Percentiles rank a stretch among this genome's conserved stretches.
Evolutionary conservation across 1,140 invertebrate species (phyloP).

Genomic region (Odontomachus brunneus): DNA sequence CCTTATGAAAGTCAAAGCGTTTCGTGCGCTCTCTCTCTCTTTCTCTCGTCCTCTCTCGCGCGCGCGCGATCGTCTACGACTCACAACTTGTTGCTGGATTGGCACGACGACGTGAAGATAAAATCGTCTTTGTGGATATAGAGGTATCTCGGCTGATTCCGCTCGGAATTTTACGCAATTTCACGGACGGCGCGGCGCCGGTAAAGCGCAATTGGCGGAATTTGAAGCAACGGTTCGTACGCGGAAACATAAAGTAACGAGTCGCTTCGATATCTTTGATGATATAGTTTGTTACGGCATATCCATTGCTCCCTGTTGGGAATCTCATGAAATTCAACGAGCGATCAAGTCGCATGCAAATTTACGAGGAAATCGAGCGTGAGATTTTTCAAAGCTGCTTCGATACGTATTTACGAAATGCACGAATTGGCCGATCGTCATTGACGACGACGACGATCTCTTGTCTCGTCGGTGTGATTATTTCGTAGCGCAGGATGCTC

Average conservation of each 20-base stretch:
- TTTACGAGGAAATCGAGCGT: conserved; percentile 37
- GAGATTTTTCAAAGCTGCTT: conserved; percentile 45
- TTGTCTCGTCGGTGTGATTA: conserved; percentile 44
- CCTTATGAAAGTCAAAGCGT: conserved; percentile 60
- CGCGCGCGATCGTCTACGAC: conserved; percentile 40
- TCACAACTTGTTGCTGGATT: conserved; percentile 60
- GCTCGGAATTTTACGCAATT: background rate
- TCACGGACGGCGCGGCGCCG: no score
- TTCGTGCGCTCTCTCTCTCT: no score
- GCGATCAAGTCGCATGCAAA: conserved; percentile 44
- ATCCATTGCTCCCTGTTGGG: conserved; percentile 8
- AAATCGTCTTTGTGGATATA: conserved; percentile 17
- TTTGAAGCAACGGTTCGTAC: conserved; percentile 34
- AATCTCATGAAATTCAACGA: conserved; percentile 58
- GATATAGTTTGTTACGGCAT: conserved; percentile 10
- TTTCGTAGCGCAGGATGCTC: conserved; percentile 43
- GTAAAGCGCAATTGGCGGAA: conserved; percentile 34
- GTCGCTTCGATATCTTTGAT: conserved; percentile 43
- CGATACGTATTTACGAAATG: conserved; percentile 25
- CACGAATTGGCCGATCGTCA: no score
- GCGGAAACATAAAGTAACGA: conserved; percentile 32
- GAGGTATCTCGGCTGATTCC: no score
- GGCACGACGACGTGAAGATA: conserved; percentile 12
- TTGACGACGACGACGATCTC: no score
- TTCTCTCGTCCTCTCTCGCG: no score